Base-by-base conservation (phyloP, 2,113 vertebrate species). In the Passer montanus region DNA sequence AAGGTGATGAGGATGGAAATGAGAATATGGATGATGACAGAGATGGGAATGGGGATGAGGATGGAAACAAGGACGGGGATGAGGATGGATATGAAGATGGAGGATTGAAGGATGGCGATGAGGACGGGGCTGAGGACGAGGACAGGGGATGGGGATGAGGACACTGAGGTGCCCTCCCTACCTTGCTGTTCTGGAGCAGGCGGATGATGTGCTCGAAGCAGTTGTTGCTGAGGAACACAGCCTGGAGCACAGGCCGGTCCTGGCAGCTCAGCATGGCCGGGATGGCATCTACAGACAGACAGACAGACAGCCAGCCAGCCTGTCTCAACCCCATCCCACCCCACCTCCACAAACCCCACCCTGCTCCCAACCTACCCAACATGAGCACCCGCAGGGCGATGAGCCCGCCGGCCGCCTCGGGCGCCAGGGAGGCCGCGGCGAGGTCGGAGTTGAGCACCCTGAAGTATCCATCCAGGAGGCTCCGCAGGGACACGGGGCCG, bases 181-280 rank as follows among this genome's bases (percentile, higher is more conserved):
- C 99, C 99, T 99, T 99, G 98, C 99, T 99, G 98, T 99, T 99
- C 85, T 99, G 99, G 93, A 99, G 98, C 79, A 99, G 99, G 30
- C 99, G 98, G 58, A 98, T 98, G 95, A 99, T 99, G 97, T 99
- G 99, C 94, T 99, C 99, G 17, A 99, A 99, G 97, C 99, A 99
- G 97, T 99, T 99, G 97, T 99, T 99, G 98, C 99, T 99, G 75
- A 99, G 99, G 95, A 99, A 99, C 90, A 99, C 95, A 3, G 99
- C 98, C 89, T 99, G 99, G 8, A 99, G 98, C 28, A 98, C 99
- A 0, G 99, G 99, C 28, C 99, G 98, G 97, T 99, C 99, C 12
- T 98, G 96, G 13, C 99, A 99, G 50, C 98, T 98, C 96, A 99
- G 97, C 98, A 99, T 99, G 98, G 98, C 98, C 1, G 99, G 99